Conservation (phyloP, 2,797 vertebrate genomes). For the Myoxocephalus aenaeus region DNA sequence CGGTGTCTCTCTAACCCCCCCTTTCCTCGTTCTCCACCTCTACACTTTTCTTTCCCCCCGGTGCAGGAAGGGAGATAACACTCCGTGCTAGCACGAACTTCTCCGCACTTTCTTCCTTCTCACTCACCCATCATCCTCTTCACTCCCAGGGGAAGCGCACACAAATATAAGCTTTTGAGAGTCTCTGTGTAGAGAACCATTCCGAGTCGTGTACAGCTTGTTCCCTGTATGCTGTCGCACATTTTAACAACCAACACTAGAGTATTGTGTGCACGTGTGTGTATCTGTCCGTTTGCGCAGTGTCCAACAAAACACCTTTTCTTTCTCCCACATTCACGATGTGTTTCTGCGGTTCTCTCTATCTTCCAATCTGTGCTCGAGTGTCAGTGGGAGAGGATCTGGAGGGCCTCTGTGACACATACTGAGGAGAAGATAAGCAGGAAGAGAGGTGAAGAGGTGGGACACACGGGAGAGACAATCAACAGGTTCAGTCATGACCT, state of each 20-base stretch:
- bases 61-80: constrained; percentile 40
- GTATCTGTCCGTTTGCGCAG: not conserved
- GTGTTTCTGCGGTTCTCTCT: constrained; percentile 6
- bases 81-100: constrained; percentile 24
- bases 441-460: constrained; percentile 28
- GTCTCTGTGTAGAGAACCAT: constrained; percentile 5
- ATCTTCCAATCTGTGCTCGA: constrained; percentile 29
- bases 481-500: constrained; percentile 58
- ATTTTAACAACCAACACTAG: not conserved
- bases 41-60: constrained; percentile 19
- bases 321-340: not conserved
- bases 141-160: constrained; percentile 14
- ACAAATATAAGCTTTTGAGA: constrained; percentile 13
- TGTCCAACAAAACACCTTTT: constrained; percentile 2
- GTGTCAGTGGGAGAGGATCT: constrained; percentile 32
- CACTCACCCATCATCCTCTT: constrained; percentile 13
- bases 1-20: constrained; percentile 21
- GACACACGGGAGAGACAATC: constrained; percentile 54
- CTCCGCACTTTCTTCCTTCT: constrained; percentile 42
- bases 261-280: not conserved
- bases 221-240: constrained; percentile 11
- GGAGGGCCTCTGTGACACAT: constrained; percentile 34
- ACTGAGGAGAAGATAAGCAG: constrained; percentile 32
- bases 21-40: constrained; percentile 36
- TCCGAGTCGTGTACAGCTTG: not conserved